These are phyloP conservation scores for Rutilus rutilus DNA, from an alignment of 2,113 vertebrate genomes.

Conservation along the genomic window DNA sequence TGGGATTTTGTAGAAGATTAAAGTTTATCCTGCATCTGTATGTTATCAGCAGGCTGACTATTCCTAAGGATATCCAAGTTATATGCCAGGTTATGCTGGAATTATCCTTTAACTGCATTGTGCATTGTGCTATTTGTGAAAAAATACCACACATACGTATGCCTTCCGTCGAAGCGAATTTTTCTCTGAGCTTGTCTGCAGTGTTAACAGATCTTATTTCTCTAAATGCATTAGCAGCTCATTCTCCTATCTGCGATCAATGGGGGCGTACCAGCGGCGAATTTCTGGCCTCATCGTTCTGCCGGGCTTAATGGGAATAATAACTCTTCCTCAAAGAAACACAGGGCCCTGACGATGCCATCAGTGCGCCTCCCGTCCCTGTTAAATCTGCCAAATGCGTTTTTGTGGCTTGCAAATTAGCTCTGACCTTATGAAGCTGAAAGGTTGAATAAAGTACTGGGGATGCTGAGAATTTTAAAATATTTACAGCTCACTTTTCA, in stretches of 20 bases:
- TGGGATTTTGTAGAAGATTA: not conserved
- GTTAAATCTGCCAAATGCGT: constrained; percentile 71
- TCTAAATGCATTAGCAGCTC: constrained; percentile 53
- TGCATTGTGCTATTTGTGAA: not conserved
- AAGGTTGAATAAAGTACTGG: constrained; percentile 70
- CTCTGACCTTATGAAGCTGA: constrained; percentile 72
- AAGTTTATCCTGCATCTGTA: not conserved
- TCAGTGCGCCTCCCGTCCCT: constrained; percentile 50
- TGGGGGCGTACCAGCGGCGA: constrained; percentile 48
- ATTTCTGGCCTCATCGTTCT: constrained; percentile 48
- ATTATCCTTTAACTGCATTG: not conserved
- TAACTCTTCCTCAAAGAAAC: constrained; percentile 74
- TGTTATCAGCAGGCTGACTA: not conserved
- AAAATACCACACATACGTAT: constrained; percentile 17
- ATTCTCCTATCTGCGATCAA: constrained; percentile 52
- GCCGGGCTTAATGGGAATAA: constrained; percentile 71
- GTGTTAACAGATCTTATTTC: constrained; percentile 56
- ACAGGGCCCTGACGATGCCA: constrained; percentile 71
- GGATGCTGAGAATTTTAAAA: constrained; percentile 70
- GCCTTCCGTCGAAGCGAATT: constrained; percentile 41
- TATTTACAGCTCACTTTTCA: constrained; percentile 76
- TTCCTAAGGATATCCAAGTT: constrained; percentile 1
- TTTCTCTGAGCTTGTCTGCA: constrained; percentile 24
- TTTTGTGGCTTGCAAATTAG: constrained; percentile 75
- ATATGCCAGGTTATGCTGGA: not conserved